Conservation (phyloP, 2,113 vertebrate genomes). For the Serilophus lunatus region DNA sequence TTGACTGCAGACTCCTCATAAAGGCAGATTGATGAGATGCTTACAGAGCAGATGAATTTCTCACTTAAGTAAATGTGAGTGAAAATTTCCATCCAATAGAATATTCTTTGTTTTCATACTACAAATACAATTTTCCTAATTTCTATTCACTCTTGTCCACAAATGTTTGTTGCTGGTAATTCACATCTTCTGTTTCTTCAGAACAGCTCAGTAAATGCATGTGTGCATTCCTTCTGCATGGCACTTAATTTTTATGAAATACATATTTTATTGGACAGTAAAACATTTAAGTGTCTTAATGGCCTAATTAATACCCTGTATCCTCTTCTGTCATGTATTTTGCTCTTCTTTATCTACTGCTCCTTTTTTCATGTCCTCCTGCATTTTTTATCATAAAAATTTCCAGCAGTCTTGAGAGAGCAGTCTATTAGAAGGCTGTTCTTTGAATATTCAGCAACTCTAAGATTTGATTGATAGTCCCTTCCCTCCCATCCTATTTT, state of each 20-base stretch:
- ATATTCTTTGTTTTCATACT: background rate
- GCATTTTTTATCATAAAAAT: conserved; percentile 41
- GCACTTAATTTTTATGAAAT: conserved; percentile 43
- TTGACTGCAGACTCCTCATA: background rate
- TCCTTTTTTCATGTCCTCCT: background rate
- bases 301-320: conserved; percentile 51
- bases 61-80: background rate
- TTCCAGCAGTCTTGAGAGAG: conserved; percentile 37
- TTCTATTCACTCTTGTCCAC: background rate
- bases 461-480: conserved; percentile 48
- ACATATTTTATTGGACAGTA: conserved; percentile 50
- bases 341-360: background rate
- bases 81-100: background rate
- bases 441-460: conserved; percentile 51
- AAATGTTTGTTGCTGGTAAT: background rate
- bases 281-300: conserved; percentile 49
- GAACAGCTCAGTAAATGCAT: background rate
- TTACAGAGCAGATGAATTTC: background rate
- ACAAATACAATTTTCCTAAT: background rate
- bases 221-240: background rate
- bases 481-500: conserved; percentile 43
- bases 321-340: conserved; percentile 6
- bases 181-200: background rate
- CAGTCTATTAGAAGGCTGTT: conserved; percentile 20
- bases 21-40: background rate